Evolutionary conservation across 2,888 invertebrate species (phyloP).

Genomic region (Nineta flava): DNA sequence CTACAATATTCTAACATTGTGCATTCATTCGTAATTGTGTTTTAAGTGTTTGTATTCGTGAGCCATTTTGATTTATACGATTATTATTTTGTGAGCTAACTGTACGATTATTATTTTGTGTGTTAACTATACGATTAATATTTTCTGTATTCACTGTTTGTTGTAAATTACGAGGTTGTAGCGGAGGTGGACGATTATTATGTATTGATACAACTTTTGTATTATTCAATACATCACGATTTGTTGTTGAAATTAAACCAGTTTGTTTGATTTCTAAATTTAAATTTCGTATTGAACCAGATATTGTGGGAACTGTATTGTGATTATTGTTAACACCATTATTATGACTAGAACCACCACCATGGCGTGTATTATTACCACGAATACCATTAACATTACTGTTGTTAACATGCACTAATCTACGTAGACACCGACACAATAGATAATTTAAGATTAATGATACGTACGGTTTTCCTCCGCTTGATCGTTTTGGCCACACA

Average conservation of each 20-base stretch:
- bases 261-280: slow-evolving; percentile 39
- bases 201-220: too few species aligned
- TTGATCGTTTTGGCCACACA: slow-evolving; percentile 33
- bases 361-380: slow-evolving; percentile 20
- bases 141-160: too few species aligned
- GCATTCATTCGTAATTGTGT: too few species aligned
- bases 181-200: too few species aligned
- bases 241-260: slow-evolving; percentile 48
- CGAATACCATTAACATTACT: slow-evolving; percentile 5
- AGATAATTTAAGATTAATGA: slow-evolving; percentile 8
- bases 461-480: slow-evolving; percentile 32
- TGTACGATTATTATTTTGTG: too few species aligned
- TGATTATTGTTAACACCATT: not conserved
- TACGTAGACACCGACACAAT: not conserved
- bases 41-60: too few species aligned
- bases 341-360: slow-evolving; percentile 17
- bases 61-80: too few species aligned
- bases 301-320: slow-evolving; percentile 17
- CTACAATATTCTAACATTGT: too few species aligned
- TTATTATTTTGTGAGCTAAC: too few species aligned
- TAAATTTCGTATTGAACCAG: slow-evolving; percentile 13
- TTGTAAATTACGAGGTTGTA: too few species aligned
- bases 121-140: too few species aligned
- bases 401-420: slow-evolving; percentile 2
- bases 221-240: slow-evolving; percentile 34